Evolutionary conservation across 2,113 vertebrate species (phyloP).

Genomic region (Odontophorus gujanensis): DNA sequence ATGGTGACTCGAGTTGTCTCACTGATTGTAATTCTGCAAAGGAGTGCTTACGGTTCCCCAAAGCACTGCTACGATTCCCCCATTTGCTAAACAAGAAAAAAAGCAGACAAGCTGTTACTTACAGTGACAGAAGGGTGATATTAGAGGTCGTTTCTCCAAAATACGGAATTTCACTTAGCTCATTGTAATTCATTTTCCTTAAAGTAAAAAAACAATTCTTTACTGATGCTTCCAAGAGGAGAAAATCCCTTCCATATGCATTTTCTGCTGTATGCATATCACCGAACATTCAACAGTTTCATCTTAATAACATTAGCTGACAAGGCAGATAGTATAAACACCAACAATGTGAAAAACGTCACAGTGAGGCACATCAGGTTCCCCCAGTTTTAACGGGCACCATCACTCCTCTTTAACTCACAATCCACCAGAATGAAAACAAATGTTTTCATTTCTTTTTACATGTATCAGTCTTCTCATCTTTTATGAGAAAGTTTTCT

Average conservation of each 20-base stretch:
- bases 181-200: slow-evolving; percentile 96
- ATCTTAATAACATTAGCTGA: background rate
- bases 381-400: background rate
- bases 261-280: background rate
- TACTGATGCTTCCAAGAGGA: slow-evolving; percentile 2
- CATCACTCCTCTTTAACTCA: background rate
- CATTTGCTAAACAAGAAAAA: background rate
- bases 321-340: background rate
- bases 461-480: background rate
- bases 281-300: background rate
- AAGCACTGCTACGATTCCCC: background rate
- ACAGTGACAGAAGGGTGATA: slow-evolving; percentile 92
- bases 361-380: background rate
- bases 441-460: background rate
- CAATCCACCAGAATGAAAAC: background rate
- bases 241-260: background rate
- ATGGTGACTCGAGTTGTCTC: background rate
- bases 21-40: slow-evolving; percentile 14
- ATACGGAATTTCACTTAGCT: slow-evolving; percentile 87
- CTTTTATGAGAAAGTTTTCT: background rate
- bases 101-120: slow-evolving; percentile 79
- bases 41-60: background rate
- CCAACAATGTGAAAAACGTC: background rate
- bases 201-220: background rate
- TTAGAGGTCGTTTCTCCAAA: slow-evolving; percentile 90